Evolutionary conservation across 1,140 invertebrate genomes (phyloP), one percentile per base, ranked within the genome.

Genomic region (Eurytemora carolleeae): DNA sequence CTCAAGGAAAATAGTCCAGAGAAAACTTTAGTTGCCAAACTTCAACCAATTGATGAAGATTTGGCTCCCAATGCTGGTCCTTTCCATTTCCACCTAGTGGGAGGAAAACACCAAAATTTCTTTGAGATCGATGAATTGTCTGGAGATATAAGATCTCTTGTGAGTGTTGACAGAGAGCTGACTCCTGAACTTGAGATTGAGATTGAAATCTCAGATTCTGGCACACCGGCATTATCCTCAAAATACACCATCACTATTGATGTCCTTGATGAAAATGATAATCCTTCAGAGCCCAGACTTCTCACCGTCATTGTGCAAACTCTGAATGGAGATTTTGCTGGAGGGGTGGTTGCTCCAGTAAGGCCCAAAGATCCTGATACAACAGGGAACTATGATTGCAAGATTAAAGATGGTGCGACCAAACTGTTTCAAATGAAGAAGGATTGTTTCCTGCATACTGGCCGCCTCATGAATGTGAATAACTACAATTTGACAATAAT

Each of bases 231-330:
- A 65, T 84, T 88, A 80, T 81, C 77, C 67, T 84, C 84, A 7
- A 81, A 84, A 66, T 84, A 86, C 67, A 75, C 77, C 15, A 76
- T 92, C 18, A 79, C 77, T 12, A 81, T 96, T 21, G 77, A 81
- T 52, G 80, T 96, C 1, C 70, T 83, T 2, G 92, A 96, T 72
- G 82, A 87, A 70, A 95, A 96, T 72, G 91, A 95, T 69, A 89
- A 83, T 69, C 87, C 90, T 2, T 91, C 90, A 0, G 81, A 80
- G 17, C 76, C 87, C 7, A 78, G 91, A 65, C 84, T 83, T 19
- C 83, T 87, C 1, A 83, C 85, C 65, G 77, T 94, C 20, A 72
- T 87, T 22, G 81, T 94, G 3, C 70, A 85, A 69, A 77, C 84
- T 0, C 85, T 85, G 65, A 84, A 86, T 67, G 80, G 81, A 56